Conservation (phyloP, 1,140 invertebrate genomes). For the Homarus americanus region DNA sequence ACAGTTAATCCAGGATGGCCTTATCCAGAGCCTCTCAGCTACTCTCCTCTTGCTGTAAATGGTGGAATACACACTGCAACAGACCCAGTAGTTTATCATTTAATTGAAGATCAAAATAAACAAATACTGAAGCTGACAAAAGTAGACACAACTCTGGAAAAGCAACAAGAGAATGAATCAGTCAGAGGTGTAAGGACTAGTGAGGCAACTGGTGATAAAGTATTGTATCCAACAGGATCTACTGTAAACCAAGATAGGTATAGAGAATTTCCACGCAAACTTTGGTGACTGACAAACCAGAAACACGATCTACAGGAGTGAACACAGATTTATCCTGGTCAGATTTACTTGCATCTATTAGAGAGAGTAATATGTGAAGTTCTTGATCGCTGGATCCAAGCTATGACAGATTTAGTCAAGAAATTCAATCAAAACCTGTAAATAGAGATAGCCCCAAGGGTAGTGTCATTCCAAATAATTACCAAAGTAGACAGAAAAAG, state of each 20-base stretch:
- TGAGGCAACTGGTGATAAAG: neutral
- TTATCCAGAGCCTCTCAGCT: neutral
- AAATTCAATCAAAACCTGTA: neutral
- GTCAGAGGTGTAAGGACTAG: neutral
- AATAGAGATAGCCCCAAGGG: neutral
- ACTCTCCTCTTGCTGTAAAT: neutral
- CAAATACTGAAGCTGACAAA: constrained; percentile 32
- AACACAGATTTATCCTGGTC: constrained; percentile 57
- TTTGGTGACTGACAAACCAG: neutral
- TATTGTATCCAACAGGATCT: neutral
- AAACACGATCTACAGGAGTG: neutral
- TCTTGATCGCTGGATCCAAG: neutral
- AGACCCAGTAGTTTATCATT: constrained; percentile 26
- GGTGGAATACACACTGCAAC: neutral
- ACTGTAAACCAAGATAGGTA: neutral
- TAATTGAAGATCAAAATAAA: constrained; percentile 46
- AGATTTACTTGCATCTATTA: constrained; percentile 13
- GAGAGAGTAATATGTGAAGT: neutral
- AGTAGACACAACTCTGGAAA: constrained; percentile 28
- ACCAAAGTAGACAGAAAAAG: neutral
- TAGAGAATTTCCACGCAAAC: constrained; percentile 31
- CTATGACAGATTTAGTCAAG: neutral
- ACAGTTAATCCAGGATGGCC: neutral
- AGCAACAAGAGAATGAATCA: neutral
- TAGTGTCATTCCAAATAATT: neutral